These are phyloP conservation scores for Aptenodytes patagonicus DNA, from an alignment of 2,113 vertebrate genomes.

Conservation along the genomic window DNA sequence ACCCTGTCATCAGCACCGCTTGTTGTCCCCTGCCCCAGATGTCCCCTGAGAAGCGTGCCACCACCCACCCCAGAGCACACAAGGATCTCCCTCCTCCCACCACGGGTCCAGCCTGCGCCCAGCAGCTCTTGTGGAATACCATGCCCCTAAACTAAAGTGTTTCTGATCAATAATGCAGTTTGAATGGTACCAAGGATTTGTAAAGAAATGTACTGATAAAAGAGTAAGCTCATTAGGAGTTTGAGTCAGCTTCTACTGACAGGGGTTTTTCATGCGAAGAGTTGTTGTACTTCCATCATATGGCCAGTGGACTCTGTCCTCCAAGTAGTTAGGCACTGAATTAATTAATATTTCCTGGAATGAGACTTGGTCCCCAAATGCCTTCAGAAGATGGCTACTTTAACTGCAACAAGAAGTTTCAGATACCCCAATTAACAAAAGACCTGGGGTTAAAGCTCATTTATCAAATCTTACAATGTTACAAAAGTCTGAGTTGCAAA, in stretches of 20 bases:
- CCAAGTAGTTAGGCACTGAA: neutral
- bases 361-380: neutral
- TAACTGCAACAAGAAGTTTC: neutral
- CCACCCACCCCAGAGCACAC: neutral
- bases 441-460: neutral
- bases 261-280: fast-evolving
- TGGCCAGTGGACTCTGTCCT: neutral
- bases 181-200: neutral
- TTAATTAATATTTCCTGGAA: neutral
- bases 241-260: neutral
- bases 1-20: neutral
- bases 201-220: neutral
- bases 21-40: no score
- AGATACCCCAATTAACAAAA: neutral
- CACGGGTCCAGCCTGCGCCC: fast-evolving
- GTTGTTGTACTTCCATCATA: neutral
- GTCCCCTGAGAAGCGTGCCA: neutral
- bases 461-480: neutral
- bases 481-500: neutral
- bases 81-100: neutral
- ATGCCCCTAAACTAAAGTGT: neutral
- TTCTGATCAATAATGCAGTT: neutral
- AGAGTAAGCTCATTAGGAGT: neutral
- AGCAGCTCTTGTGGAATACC: neutral
- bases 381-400: neutral